Percentiles rank a stretch among this genome's conserved stretches.
These are phyloP conservation scores for Anagrus nilaparvatae DNA, from an alignment of 1,140 invertebrate species.

Conservation along the genomic window DNA sequence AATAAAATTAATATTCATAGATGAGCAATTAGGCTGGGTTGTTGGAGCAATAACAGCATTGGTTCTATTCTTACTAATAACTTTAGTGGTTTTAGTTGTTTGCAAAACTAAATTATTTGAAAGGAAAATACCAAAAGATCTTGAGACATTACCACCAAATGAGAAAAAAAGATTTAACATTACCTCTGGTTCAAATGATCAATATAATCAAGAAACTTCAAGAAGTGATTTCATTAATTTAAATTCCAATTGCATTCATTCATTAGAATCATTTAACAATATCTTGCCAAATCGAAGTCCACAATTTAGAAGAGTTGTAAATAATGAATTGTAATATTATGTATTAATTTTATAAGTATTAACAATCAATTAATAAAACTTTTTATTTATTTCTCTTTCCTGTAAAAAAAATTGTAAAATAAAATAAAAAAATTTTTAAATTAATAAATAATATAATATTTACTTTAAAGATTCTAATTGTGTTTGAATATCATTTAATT, in stretches of 20 bases:
- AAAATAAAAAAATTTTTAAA: conserved; percentile 6
- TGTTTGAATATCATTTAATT: conserved; percentile 32
- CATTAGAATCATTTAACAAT: conserved; percentile 14
- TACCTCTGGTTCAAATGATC: no score
- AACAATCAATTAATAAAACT: conserved; percentile 4
- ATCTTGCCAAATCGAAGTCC: conserved; percentile 31
- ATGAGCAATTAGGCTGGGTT: conserved; percentile 35
- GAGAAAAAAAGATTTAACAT: conserved; percentile 16
- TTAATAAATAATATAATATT: conserved; percentile 14
- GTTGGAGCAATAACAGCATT: conserved; percentile 34
- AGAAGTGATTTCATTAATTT: no score
- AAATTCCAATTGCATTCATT: no score
- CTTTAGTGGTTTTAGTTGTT: conserved; percentile 34
- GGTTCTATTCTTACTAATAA: conserved; percentile 34
- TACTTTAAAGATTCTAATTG: conserved; percentile 35
- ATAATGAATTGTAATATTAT: conserved; percentile 4
- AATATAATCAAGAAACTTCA: no score
- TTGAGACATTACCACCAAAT: conserved; percentile 24
- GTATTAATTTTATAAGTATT: conserved; percentile 3
- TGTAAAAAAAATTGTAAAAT: conserved; percentile 1
- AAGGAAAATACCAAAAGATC: conserved; percentile 20
- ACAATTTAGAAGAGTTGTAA: conserved; percentile 19
- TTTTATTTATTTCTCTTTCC: no score
- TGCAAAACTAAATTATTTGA: conserved; percentile 29
- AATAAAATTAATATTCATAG: conserved; percentile 17